Percentiles rank a stretch among this genome's conserved stretches.
Conservation (phyloP, 2,797 vertebrate genomes). For the Thunnus albacares region DNA sequence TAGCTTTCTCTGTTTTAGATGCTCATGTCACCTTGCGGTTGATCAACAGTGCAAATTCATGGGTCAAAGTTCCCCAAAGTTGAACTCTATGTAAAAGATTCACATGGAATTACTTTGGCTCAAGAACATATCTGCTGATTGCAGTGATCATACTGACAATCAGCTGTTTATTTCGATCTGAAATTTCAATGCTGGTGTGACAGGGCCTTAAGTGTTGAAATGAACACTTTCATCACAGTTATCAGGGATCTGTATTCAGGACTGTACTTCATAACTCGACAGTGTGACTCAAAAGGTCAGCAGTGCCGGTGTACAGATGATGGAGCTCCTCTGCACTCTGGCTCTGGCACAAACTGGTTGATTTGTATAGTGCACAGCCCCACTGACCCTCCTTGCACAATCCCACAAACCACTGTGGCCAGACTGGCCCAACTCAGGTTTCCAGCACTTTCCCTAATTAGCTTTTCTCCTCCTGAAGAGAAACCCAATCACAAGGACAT, state of each 20-base stretch:
- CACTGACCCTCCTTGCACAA: conserved; percentile 53
- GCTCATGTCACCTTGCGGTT: neutral
- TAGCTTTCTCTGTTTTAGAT: neutral
- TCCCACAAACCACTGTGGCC: conserved; percentile 63
- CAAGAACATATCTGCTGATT: neutral
- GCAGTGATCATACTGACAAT: neutral
- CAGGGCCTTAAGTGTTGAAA: conserved; percentile 10
- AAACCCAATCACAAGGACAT: conserved; percentile 67
- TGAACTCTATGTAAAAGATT: no score
- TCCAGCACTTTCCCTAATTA: conserved; percentile 79
- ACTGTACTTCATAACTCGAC: conserved; percentile 49
- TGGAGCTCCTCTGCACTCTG: conserved; percentile 37
- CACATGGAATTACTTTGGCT: no score
- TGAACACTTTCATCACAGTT: conserved; percentile 9
- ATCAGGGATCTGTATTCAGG: conserved; percentile 49
- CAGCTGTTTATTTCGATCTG: neutral
- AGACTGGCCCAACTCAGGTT: conserved; percentile 69
- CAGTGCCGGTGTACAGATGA: conserved; percentile 62
- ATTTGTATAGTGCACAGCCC: conserved; percentile 63
- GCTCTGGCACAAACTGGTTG: conserved; percentile 58
- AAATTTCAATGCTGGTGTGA: neutral
- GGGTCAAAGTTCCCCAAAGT: neutral
- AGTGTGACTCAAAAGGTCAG: conserved; percentile 48
- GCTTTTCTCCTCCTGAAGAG: conserved; percentile 40
- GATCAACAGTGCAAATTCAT: neutral